Evolutionary conservation across 2,797 vertebrate species (phyloP).

Genomic region (Channallabes apus): DNA sequence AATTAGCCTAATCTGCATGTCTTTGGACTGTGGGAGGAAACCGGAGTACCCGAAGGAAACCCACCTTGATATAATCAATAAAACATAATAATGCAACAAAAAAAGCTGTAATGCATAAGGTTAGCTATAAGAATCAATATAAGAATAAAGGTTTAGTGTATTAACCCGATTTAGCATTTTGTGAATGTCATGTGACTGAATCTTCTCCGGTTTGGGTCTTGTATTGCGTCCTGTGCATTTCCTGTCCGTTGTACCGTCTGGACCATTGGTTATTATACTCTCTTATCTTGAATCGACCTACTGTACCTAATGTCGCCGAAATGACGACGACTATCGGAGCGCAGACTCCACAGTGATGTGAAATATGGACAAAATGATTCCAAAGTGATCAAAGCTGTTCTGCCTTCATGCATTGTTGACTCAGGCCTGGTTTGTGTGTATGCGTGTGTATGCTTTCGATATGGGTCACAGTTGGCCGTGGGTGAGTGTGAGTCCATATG

Average conservation of each 20-base stretch:
- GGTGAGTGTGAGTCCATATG: slow-evolving; percentile 60
- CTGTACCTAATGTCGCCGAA: neutral
- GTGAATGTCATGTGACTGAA: neutral
- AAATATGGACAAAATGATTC: neutral
- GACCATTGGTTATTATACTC: neutral
- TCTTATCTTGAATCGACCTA: neutral
- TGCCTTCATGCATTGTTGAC: slow-evolving; percentile 10
- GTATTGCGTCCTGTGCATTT: neutral
- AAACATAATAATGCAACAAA: no score
- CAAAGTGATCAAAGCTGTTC: neutral
- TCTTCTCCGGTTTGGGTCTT: no score
- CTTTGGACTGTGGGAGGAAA: no score
- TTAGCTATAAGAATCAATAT: no score
- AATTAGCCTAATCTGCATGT: no score
- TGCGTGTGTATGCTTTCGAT: slow-evolving; percentile 43
- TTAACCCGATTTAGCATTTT: neutral
- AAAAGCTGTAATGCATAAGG: no score
- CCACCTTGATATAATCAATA: no score
- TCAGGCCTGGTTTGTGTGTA: slow-evolving; percentile 16
- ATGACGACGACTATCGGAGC: neutral
- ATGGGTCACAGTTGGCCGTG: slow-evolving; percentile 68
- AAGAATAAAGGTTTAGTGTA: neutral
- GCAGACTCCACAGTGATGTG: neutral
- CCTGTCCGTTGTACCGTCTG: neutral
- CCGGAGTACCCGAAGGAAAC: no score